Evolutionary conservation across 1,140 invertebrate species (phyloP).

Genomic region (Ostrea edulis): DNA sequence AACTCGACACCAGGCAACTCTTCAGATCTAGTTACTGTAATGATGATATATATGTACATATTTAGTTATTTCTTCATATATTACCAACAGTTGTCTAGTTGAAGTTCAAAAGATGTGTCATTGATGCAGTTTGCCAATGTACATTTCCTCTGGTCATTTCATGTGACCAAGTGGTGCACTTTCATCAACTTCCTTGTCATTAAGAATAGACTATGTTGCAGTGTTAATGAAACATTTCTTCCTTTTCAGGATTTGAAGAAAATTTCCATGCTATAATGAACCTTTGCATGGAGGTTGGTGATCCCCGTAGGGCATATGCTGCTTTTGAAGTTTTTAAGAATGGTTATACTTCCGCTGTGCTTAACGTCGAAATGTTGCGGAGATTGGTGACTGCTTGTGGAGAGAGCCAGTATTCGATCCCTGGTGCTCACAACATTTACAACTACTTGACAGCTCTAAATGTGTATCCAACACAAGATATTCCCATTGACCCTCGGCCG

Average conservation of each 20-base stretch:
- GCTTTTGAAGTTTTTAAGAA: constrained; percentile 4
- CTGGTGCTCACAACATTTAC: background rate
- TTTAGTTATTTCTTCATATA: too few relatives aligned
- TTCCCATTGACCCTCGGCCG: background rate
- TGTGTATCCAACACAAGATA: background rate
- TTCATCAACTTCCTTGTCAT: too few relatives aligned
- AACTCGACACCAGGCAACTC: too few relatives aligned
- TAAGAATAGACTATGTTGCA: too few relatives aligned
- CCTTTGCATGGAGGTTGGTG: background rate
- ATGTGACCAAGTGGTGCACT: too few relatives aligned
- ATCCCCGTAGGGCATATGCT: background rate
- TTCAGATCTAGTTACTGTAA: too few relatives aligned
- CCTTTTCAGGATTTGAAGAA: constrained; percentile 11
- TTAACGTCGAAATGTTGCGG: background rate
- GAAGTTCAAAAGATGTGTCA: too few relatives aligned
- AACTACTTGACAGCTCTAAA: background rate
- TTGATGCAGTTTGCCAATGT: too few relatives aligned
- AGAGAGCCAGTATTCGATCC: background rate
- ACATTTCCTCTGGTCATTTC: too few relatives aligned
- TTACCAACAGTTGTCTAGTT: too few relatives aligned
- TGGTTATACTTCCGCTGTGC: background rate
- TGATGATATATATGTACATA: too few relatives aligned
- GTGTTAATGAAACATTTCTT: background rate
- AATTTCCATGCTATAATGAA: background rate
- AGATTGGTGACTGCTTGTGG: background rate